Evolutionary conservation across 2,888 invertebrate genomes (phyloP), one percentile per base, ranked within the genome.

Genomic region (Ophioninae sp.): DNA sequence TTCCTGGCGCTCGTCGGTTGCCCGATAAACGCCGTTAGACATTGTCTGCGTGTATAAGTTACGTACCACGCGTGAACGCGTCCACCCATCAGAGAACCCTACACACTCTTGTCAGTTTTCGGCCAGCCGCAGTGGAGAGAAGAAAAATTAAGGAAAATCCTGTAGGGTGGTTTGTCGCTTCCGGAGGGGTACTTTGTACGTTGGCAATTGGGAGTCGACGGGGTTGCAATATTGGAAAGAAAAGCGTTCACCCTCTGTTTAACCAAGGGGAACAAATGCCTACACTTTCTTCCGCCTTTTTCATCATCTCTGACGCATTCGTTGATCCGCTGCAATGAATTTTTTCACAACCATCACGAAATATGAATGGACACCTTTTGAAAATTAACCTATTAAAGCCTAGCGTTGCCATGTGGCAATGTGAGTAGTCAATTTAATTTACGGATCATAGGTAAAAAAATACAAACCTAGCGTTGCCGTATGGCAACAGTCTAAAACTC

Each of bases 271-370:
- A 8, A 58, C 58, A 59, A 17, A 17, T n/a, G 10, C 10, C 6
- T 13, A 58, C 51, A 30, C 44, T 72, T 30, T 22, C 30, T 39
- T 65, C 39, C 22, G 22, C 22, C 22, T 37, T 56, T 30, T 7
- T 9, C 23, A 56, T 22, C 22, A 10, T 10, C 3, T 7, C 17
- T 30, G 9, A 5, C 37, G 37, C 0, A 20, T 51, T 51, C 13
- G 37, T 41, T 30, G 37, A 83, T 77, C 79, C 73, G 22, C 64
- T 20, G 44, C 63, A 68, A 76, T 83, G 63, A 79, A 80, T 83
- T 72, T 83, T 83, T 75, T 72, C 10, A 3, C 13, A 51, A 13
- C 51, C 51, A 17, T 13, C 37, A 74, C 22, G 6, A 3, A 37
- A 67, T 64, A 67, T 17, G 30, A 56, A 20, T 30, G 22, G 64